These are phyloP conservation scores for Numenius arquata DNA, from an alignment of 2,113 vertebrate species.

Conservation along the genomic window DNA sequence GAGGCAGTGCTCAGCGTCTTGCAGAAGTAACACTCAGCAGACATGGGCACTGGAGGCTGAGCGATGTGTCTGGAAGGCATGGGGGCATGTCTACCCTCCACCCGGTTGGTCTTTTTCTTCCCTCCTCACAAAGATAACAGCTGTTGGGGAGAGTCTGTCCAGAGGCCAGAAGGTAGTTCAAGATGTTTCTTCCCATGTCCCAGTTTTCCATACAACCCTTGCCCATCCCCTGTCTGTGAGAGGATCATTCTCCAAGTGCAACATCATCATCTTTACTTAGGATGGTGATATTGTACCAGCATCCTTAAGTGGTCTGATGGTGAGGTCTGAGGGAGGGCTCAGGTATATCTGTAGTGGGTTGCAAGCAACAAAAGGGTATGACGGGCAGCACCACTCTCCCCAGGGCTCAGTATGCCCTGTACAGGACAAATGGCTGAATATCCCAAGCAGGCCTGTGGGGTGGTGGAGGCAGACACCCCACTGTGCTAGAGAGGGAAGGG, in stretches of 20 bases:
- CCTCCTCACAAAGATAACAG: background rate
- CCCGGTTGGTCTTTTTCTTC: background rate
- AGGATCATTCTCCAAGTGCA: background rate
- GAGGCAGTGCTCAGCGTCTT: accelerated
- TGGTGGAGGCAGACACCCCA: background rate
- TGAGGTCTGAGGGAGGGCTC: background rate
- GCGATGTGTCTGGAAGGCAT: accelerated
- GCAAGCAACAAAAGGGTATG: background rate
- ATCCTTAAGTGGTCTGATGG: background rate
- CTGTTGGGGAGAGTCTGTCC: background rate
- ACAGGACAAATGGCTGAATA: background rate
- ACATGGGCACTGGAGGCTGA: background rate
- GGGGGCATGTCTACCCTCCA: background rate
- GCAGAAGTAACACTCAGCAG: background rate
- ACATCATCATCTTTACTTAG: background rate
- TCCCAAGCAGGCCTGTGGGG: background rate
- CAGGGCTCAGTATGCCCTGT: background rate
- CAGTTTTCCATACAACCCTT: background rate
- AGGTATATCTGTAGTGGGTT: background rate
- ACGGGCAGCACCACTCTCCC: background rate
- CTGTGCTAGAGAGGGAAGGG: background rate
- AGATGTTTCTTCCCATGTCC: background rate
- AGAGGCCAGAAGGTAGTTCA: background rate
- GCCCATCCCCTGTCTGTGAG: background rate
- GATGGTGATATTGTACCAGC: background rate